phyloP scores from a whole-genome alignment of 2,888 invertebrate genomes.

The Sylvicola cinctus region DNA sequence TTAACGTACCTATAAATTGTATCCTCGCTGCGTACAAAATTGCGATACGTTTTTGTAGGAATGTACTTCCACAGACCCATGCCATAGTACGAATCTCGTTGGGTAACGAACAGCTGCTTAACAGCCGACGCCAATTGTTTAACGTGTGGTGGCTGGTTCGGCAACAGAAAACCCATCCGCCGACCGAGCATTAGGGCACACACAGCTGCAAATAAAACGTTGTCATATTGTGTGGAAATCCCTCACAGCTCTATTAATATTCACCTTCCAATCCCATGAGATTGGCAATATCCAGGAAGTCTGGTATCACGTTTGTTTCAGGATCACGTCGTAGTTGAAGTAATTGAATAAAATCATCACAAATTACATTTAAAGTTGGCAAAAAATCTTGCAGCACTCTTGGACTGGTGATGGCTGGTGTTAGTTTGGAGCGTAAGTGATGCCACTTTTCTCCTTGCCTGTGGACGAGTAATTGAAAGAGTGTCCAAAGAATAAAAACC shows the following conservation, averaged over 20 bases:
- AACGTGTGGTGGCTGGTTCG: conserved; percentile 33
- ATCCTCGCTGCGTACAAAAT: conserved; percentile 53
- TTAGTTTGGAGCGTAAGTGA: conserved; percentile 46
- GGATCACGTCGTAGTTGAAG: conserved; percentile 33
- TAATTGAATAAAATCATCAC: conserved; percentile 54
- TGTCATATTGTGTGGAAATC: no score
- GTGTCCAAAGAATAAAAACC: background rate
- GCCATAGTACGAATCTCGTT: conserved; percentile 63
- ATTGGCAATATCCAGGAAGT: conserved; percentile 54
- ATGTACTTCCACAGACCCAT: conserved; percentile 59
- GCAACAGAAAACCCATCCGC: conserved; percentile 49
- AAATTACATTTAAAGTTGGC: conserved; percentile 50
- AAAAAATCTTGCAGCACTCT: conserved; percentile 53
- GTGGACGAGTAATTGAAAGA: conserved; percentile 6
- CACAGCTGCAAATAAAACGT: conserved; percentile 34
- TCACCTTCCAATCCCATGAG: conserved; percentile 61
- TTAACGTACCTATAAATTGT: conserved; percentile 51
- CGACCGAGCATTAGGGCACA: conserved; percentile 61
- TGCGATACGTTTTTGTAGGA: conserved; percentile 43
- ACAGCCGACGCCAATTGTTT: conserved; percentile 48
- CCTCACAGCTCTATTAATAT: no score
- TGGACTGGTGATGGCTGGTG: conserved; percentile 54
- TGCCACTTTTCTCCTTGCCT: conserved; percentile 66
- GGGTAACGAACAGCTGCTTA: conserved; percentile 54
- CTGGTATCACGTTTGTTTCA: conserved; percentile 31